These are phyloP conservation scores for Epizoanthus fatuus DNA, from an alignment of 92 coral and sea anemone genomes.

Conservation along the genomic window DNA sequence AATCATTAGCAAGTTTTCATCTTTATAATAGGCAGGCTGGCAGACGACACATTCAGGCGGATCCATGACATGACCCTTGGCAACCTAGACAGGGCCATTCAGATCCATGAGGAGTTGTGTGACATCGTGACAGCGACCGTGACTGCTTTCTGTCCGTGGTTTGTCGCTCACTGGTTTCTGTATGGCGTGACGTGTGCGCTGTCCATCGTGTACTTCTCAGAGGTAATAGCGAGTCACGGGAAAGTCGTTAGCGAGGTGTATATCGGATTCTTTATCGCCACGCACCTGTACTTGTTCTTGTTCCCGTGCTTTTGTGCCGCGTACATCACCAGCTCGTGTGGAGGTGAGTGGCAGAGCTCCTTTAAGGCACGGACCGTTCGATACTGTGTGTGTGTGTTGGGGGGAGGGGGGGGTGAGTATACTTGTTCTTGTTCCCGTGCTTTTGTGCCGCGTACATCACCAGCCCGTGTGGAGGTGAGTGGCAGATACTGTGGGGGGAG, in stretches of 20 bases:
- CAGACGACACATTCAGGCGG: constrained; percentile 47
- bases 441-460: constrained; percentile 87
- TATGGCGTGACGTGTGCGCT: constrained; percentile 72
- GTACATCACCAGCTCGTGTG: constrained; percentile 79
- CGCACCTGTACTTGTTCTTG: constrained; percentile 71
- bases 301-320: constrained; percentile 89
- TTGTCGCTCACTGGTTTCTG: constrained; percentile 77
- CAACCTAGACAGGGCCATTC: constrained; percentile 49
- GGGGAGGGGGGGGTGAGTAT: neutral
- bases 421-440: constrained; percentile 79
- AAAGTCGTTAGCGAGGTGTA: constrained; percentile 54
- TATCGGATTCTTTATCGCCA: constrained; percentile 60
- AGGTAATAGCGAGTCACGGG: constrained; percentile 51
- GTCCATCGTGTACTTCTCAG: constrained; percentile 74
- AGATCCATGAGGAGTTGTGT: constrained; percentile 76
- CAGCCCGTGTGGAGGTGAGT: constrained; percentile 74
- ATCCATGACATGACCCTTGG: constrained; percentile 28
- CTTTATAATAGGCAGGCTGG: constrained; percentile 47
- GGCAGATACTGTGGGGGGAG: neutral
- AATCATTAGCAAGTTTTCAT: neutral
- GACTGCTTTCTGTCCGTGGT: constrained; percentile 83
- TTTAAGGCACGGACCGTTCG: too few relatives aligned
- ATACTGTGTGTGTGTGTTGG: too few relatives aligned
- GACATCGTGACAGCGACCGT: constrained; percentile 75
- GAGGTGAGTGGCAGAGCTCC: constrained; percentile 47